A percentile compares a stretch with the other conserved stretches of the same genome.
phyloP scores from a whole-genome alignment of 2,797 vertebrate species.

The Echiichthys vipera region DNA sequence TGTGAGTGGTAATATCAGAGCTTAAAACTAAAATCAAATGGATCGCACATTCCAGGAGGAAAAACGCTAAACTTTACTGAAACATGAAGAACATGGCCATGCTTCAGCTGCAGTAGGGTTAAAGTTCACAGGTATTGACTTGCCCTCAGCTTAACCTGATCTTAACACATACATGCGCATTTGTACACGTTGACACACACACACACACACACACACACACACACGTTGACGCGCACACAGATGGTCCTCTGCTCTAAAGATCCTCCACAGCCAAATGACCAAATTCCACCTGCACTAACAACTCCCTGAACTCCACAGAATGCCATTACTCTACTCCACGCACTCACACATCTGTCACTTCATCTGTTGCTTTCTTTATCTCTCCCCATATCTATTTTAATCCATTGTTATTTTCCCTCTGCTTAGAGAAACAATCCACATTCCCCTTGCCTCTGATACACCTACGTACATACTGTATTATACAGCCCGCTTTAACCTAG shows the following conservation, averaged over 20 bases:
- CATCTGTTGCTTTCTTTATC: conserved; percentile 30
- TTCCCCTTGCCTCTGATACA: conserved; percentile 5
- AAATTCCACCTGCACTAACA: conserved; percentile 73
- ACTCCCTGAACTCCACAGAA: conserved; percentile 54
- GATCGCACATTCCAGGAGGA: background rate
- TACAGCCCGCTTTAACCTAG: conserved; percentile 20
- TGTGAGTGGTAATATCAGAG: background rate
- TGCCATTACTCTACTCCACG: conserved; percentile 53
- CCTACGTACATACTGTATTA: conserved; percentile 3
- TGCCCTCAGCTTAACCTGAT: conserved; percentile 60
- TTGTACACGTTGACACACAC: background rate
- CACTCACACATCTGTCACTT: conserved; percentile 16
- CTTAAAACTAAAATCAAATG: conserved; percentile 17
- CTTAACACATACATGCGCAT: conserved; percentile 42
- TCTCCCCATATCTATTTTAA: conserved; percentile 34
- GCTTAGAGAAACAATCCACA: background rate
- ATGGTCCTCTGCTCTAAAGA: conserved; percentile 52
- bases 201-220: conserved; percentile 5
- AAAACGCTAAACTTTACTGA: background rate
- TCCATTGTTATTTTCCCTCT: conserved; percentile 23
- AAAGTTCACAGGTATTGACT: conserved; percentile 46
- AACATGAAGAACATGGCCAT: conserved; percentile 5
- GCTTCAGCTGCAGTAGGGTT: conserved; percentile 8
- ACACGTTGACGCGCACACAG: background rate
- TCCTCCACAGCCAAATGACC: conserved; percentile 51